Evolutionary conservation across 1,140 invertebrate genomes (phyloP), one percentile per base, ranked within the genome.

Genomic region (Monochamus saltuarius): DNA sequence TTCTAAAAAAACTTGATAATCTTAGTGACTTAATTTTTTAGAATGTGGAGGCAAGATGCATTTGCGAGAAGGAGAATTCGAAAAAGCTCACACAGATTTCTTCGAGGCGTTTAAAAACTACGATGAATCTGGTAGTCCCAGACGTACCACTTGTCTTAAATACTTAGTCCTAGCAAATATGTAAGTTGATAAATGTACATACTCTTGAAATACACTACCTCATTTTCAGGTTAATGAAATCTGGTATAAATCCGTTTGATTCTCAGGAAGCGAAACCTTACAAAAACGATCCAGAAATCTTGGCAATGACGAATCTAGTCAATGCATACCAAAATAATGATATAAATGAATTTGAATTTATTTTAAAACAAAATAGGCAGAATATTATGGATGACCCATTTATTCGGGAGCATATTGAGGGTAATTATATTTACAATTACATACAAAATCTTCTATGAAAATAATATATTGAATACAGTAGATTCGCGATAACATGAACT

Each of bases 21-120:
- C n/a, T n/a, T n/a, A n/a, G n/a, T n/a, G n/a, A n/a, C n/a, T n/a
- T n/a, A n/a, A 7, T 59, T 59, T 58, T 61, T 43, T 59, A 75
- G 97, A 99, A 83, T 99, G 97, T 81, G 97, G 97, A 19, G 98
- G 98, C 0, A 99, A 99, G 81, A 99, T 99, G 98, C 97, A 99
- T 81, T 80, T 99, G 37, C 85, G 97, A 46, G 97, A 99, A 83
- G 95, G 94, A 13, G 95, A 98, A 81, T 99, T 98, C 79, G 96
- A 98, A 76, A 95, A 97, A 79, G 97, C 97, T 6, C 96, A 99
- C 76, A 99, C 95, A 2, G 97, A 99, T 75, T 99, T 99, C 79
- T 99, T 99, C 80, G 97, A 99, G 80, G 98, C 98, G 2, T 99
- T 99, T 77, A 99, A 99, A 82, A 99, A 99, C 79, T 99, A 99